Evolutionary conservation across 2,113 vertebrate species (phyloP), one percentile per base, ranked within the genome.

Genomic region (Ammodramus savannarum): DNA sequence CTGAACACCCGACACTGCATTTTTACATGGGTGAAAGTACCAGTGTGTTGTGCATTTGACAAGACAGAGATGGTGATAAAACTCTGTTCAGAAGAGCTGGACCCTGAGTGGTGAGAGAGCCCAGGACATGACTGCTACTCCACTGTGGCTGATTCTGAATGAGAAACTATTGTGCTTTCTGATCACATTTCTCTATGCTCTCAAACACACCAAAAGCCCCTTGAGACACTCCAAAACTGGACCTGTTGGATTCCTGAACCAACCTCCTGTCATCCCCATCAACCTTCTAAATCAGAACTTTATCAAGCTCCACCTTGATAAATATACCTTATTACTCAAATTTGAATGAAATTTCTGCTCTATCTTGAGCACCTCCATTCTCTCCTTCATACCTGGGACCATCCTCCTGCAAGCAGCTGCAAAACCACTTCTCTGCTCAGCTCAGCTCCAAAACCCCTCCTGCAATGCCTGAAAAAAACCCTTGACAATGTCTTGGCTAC

Each of bases 401-500:
- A 66, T 31, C 38, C 48, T 92, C 68, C 61, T 67, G 39, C 48
- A 92, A 84, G 43, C 88, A 95, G 75, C 90, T 96, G 88, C 55
- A 92, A 86, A 96, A 63, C 55, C 48, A 39, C 67, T 84, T 84
- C 59, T 55, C 29, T 71, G 46, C 43, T 93, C 68, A 66, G 41
- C 67, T 94, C 65, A 36, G 75, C 69, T 92, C 72, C 76, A 90
- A 77, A 95, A 74, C 19, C 58, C 49, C 34, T 94, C 78, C 75
- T 88, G 78, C 17, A 54, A 80, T n/a, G 81, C 38, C 55, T 90
- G 36, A 75, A 89, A 83, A 76, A 91, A 91, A n/a, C n/a, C 6
- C 82, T 43, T 90, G 92, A 95, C 91, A 92, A 93, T 95, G 86
- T 84, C 95, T 95, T 95, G 92, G 76, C 83, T 90, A 86, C 86